These are phyloP conservation scores for Gephyroberyx darwinii DNA, from an alignment of 2,797 vertebrate species.

Conservation along the genomic window DNA sequence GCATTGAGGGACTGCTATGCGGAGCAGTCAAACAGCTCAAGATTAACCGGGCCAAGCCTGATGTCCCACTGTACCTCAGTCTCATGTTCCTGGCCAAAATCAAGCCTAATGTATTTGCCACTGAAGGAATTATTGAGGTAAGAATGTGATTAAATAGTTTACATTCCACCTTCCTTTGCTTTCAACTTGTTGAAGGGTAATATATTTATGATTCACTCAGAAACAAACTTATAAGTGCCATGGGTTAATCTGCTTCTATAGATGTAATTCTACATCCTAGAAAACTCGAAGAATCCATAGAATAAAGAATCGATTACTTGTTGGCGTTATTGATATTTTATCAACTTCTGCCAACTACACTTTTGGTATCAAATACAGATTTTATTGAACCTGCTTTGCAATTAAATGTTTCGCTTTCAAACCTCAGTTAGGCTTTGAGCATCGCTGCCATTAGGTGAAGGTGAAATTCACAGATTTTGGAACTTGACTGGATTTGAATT, in stretches of 20 bases:
- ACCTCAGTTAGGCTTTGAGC: background rate
- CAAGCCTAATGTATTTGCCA: conserved; percentile 97
- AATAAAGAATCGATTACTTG: background rate
- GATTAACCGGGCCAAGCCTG: conserved; percentile 93
- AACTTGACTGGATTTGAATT: background rate
- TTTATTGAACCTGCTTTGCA: background rate
- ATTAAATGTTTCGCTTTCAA: background rate
- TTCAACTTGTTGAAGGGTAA: too few species aligned
- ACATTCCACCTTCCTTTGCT: too few species aligned
- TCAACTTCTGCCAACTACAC: background rate
- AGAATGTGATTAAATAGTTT: conserved; percentile 21
- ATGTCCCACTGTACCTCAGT: conserved; percentile 92
- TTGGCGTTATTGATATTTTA: background rate
- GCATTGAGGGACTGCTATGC: conserved; percentile 94
- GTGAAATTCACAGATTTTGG: background rate
- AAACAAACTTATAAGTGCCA: too few species aligned
- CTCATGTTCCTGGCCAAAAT: conserved; percentile 99
- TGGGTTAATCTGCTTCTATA: background rate
- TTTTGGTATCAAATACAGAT: background rate
- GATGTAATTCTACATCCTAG: background rate
- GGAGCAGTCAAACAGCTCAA: conserved; percentile 96
- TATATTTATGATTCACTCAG: too few species aligned
- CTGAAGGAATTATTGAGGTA: conserved; percentile 98
- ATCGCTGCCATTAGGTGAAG: background rate
- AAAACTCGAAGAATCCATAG: background rate